Percentiles rank a stretch among this genome's conserved stretches.
phyloP scores from a whole-genome alignment of 2,113 vertebrate genomes.

The Phasianus colchicus region DNA sequence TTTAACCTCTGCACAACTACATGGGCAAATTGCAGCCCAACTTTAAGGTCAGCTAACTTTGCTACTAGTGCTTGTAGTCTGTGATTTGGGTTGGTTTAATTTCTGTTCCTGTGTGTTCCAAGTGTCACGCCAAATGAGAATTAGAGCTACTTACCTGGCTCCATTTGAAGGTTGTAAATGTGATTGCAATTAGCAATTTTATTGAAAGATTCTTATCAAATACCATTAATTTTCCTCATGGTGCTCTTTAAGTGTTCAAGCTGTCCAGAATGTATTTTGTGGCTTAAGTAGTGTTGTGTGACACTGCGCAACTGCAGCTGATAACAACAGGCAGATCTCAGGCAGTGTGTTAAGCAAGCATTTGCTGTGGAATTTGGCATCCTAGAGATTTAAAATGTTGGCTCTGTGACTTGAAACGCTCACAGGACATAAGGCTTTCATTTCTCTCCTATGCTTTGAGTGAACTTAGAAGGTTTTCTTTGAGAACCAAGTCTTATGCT shows the following conservation, averaged over 20 bases:
- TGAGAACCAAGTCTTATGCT: background rate
- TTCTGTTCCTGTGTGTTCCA: background rate
- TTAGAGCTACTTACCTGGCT: background rate
- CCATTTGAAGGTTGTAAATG: background rate
- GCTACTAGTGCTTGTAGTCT: accelerated
- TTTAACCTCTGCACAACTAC: background rate
- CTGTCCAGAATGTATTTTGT: background rate
- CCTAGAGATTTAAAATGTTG: background rate
- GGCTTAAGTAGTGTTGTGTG: background rate
- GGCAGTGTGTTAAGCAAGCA: background rate
- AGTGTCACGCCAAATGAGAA: background rate
- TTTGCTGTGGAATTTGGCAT: background rate
- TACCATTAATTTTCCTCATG: background rate
- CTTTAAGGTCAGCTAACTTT: background rate
- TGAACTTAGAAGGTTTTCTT: background rate
- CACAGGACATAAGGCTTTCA: background rate
- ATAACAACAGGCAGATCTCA: background rate
- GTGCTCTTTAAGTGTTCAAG: background rate
- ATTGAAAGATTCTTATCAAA: background rate
- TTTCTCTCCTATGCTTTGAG: background rate
- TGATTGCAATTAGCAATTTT: background rate
- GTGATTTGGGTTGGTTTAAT: background rate
- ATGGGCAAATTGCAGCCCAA: background rate
- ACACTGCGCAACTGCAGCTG: background rate
- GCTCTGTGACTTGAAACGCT: background rate